Evolutionary conservation across 1,140 invertebrate genomes (phyloP), one percentile per base, ranked within the genome.

Genomic region (Matsumurasca onukii): DNA sequence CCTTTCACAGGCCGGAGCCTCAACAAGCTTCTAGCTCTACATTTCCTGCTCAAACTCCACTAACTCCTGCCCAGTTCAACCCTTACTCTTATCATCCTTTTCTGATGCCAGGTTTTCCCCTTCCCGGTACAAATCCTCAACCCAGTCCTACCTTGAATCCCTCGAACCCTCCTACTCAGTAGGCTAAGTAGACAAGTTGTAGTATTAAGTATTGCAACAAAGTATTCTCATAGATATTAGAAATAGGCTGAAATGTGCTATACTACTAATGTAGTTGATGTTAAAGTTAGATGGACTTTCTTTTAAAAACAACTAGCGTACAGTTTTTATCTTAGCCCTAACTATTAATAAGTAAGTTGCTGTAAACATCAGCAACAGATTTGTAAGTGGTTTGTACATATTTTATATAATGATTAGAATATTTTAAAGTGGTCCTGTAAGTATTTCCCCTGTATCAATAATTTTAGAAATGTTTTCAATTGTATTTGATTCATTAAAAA

Each of bases 1-100:
- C 81, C 27, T 82, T 82, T 67, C 81, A 82, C 68, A 79, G 80
- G 64, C 79, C 80, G 15, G 73, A 73, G 30, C 68, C 72, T 30
- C 62, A 45, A 48, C 31, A 39, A 65, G 13, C 34, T 1, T 31
- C 31, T 20, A 2, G 34, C 12, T 17, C 31, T 17, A 20, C n/a
- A 17, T 48, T 65, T 24, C 17, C 31, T 24, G 13, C 62, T 25
- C 62, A 45, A 12, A 25, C 29, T 2, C 34, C 62, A 27, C n/a
- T n/a, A n/a, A n/a, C n/a, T n/a, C n/a, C n/a, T n/a, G n/a, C n/a
- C n/a, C 62, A 65, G 62, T 65, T 45, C 25, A 65, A 45, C 25
- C 55, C 55, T 24, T 65, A 65, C 39, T 17, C 62, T 1, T 65
- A 45, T 39, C 45, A 22, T 45, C 62, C 62, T 25, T 65, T 65